These are phyloP conservation scores for Pachypsylla venusta DNA, from an alignment of 1,140 invertebrate species.

Conservation along the genomic window DNA sequence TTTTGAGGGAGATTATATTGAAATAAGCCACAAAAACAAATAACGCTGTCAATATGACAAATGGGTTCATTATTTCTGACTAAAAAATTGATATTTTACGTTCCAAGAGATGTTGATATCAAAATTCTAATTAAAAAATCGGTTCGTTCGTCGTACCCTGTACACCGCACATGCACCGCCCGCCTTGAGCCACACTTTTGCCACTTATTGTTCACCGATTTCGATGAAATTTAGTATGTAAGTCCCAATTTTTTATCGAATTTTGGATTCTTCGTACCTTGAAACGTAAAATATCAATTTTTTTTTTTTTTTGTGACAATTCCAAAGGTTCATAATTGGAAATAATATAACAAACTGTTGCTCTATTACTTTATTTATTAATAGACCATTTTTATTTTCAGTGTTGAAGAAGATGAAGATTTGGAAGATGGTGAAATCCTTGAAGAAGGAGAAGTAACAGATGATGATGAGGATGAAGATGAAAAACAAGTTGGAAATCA, in stretches of 20 bases:
- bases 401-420: background rate
- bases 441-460: background rate
- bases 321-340: background rate
- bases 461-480: background rate
- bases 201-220: background rate
- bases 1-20: no score
- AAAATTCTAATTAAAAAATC: no score
- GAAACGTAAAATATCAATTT: background rate
- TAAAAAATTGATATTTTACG: no score
- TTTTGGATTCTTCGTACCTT: background rate
- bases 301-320: background rate
- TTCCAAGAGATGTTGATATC: no score
- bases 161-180: no score
- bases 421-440: background rate
- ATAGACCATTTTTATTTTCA: background rate
- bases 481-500: background rate
- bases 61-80: no score
- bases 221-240: background rate
- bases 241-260: no score
- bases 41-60: no score
- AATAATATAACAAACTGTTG: background rate
- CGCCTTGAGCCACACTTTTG: no score
- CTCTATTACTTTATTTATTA: background rate
- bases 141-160: no score
- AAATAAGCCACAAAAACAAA: no score